Conservation (phyloP, 2,888 invertebrate species). For the Conchocele bisecta region DNA sequence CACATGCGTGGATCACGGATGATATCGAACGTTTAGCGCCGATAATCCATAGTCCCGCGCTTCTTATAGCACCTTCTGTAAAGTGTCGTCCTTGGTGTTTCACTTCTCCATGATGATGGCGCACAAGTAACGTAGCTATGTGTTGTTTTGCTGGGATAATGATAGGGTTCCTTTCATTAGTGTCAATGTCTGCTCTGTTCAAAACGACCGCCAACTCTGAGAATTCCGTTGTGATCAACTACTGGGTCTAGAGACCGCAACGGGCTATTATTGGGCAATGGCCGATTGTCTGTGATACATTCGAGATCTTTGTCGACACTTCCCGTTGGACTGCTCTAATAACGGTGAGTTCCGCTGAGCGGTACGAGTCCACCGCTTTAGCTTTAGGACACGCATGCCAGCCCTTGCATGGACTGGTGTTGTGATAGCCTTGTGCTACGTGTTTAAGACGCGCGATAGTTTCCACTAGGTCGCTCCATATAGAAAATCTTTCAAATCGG, state of each 20-base stretch:
- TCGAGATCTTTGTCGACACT: slow-evolving; percentile 4
- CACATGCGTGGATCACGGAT: slow-evolving; percentile 34
- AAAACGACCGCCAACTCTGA: slow-evolving; percentile 46
- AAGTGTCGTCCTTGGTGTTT: slow-evolving; percentile 55
- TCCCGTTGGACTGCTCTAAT: slow-evolving; percentile 20
- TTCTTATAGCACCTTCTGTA: slow-evolving; percentile 54
- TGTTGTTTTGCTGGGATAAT: slow-evolving; percentile 34
- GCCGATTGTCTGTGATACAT: not conserved
- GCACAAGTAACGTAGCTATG: slow-evolving; percentile 34
- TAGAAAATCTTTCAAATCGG: slow-evolving; percentile 14
- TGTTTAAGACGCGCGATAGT: slow-evolving; percentile 12
- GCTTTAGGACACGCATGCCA: slow-evolving; percentile 28
- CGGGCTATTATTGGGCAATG: slow-evolving; percentile 20
- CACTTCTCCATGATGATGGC: slow-evolving; percentile 36
- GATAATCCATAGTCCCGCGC: slow-evolving; percentile 49
- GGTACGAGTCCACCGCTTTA: not conserved
- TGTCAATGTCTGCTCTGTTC: not conserved
- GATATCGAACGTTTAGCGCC: slow-evolving; percentile 33
- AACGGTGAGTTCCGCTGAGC: slow-evolving; percentile 10
- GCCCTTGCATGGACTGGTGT: slow-evolving; percentile 19
- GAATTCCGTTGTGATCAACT: slow-evolving; percentile 27
- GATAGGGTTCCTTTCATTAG: slow-evolving; percentile 19
- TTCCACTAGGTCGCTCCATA: not conserved
- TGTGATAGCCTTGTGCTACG: not conserved
- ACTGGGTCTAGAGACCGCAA: slow-evolving; percentile 25